phyloP scores from a whole-genome alignment of 2,888 invertebrate species.

The Diarsia dahlii region DNA sequence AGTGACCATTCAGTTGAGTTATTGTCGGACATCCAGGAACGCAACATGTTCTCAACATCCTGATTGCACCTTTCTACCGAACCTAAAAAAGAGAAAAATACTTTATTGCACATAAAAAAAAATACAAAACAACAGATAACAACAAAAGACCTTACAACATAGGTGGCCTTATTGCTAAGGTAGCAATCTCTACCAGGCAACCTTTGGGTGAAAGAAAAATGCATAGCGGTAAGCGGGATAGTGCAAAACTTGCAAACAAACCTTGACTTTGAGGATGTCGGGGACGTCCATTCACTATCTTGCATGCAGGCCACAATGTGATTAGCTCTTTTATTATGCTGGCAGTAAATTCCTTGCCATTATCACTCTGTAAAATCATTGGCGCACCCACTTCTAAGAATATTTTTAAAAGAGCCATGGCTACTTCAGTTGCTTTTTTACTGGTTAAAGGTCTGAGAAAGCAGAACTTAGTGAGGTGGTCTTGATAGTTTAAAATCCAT shows the following conservation, averaged over 20 bases:
- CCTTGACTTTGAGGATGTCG: too few species aligned
- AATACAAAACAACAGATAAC: slow-evolving; percentile 24
- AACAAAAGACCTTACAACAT: slow-evolving; percentile 43
- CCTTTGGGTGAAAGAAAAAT: slow-evolving; percentile 34
- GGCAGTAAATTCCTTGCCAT: slow-evolving; percentile 58
- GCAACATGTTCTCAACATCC: slow-evolving; percentile 71
- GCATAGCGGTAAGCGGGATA: slow-evolving; percentile 47
- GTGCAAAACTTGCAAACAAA: slow-evolving; percentile 30
- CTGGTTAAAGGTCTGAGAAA: slow-evolving; percentile 59
- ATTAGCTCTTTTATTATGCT: not conserved
- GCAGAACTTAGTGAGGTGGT: slow-evolving; percentile 73
- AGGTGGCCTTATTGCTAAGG: slow-evolving; percentile 45
- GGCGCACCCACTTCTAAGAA: slow-evolving; percentile 59
- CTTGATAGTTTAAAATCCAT: slow-evolving; percentile 74
- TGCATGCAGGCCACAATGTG: too few species aligned
- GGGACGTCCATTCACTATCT: too few species aligned
- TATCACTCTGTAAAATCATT: slow-evolving; percentile 58
- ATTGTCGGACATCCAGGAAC: slow-evolving; percentile 67
- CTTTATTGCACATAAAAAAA: too few species aligned
- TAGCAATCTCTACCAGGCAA: slow-evolving; percentile 39
- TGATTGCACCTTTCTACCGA: slow-evolving; percentile 57
- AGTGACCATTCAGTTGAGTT: slow-evolving; percentile 67
- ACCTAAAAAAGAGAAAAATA: slow-evolving; percentile 29
- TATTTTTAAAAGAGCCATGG: slow-evolving; percentile 64
- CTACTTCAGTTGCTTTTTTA: slow-evolving; percentile 66